These are phyloP conservation scores for Corythoichthys intestinalis DNA, from an alignment of 2,113 vertebrate genomes.

Conservation along the genomic window DNA sequence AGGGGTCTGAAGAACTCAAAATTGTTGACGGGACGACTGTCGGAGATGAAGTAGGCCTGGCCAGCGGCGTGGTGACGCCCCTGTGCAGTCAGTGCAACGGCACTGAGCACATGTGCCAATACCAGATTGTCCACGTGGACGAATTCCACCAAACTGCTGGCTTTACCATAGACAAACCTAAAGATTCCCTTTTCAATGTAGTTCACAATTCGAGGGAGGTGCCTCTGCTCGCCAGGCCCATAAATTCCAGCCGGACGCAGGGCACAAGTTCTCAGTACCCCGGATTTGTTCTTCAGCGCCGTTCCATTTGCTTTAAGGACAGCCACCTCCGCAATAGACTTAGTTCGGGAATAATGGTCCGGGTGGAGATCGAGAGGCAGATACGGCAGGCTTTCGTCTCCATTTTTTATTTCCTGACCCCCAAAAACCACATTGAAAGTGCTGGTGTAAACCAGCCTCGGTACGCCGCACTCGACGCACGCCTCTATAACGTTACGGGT, in stretches of 20 bases:
- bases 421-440: conserved; percentile 93
- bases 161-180: conserved; percentile 83
- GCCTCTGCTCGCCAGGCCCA: conserved; percentile 88
- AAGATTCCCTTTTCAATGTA: conserved; percentile 88
- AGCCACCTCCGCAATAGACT: conserved; percentile 86
- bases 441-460: conserved; percentile 87
- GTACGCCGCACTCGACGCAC: conserved; percentile 71
- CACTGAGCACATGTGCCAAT: conserved; percentile 82
- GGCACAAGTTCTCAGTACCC: conserved; percentile 80
- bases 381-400: conserved; percentile 88
- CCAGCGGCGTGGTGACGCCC: conserved; percentile 77
- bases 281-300: conserved; percentile 48
- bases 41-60: conserved; percentile 93
- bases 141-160: conserved; percentile 86
- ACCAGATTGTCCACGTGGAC: conserved; percentile 92
- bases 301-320: conserved; percentile 81
- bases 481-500: conserved; percentile 83
- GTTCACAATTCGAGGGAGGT: conserved; percentile 88
- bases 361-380: conserved; percentile 88
- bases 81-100: conserved; percentile 71
- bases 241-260: conserved; percentile 91
- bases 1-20: conserved; percentile 92
- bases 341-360: conserved; percentile 93
- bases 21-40: conserved; percentile 86
- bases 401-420: conserved; percentile 86